Base-by-base conservation (phyloP, 2,113 vertebrate genomes). In the Zapornia atra region DNA sequence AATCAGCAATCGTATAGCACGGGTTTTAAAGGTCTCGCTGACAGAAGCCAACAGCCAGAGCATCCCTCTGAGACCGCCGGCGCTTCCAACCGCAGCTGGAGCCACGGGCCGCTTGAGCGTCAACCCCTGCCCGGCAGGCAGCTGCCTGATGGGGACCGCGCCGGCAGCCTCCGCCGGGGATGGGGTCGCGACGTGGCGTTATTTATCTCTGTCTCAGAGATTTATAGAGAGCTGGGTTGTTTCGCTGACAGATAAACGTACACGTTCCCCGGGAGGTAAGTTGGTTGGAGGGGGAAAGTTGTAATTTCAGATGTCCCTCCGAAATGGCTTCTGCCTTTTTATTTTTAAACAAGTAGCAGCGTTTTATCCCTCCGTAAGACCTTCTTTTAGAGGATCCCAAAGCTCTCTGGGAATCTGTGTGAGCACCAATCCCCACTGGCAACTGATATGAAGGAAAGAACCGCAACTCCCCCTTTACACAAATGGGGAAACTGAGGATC, bases 1-100 rank as follows among this genome's bases (percentile, higher is more conserved):
- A 96, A 96, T 94, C 60, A 86, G 88, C 12, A 28, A 38, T 34
- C 4, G 3, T 9, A 59, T 1, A 17, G 90, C 31, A 6, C 70
- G 59, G 95, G 36, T 87, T 91, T 88, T 46, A 76, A 93, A 96
- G 94, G 94, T 85, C 93, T 92, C 15, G 31, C 84, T 90, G 93
- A 42, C 91, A 91, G 94, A 78, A 92, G 91, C 93, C 91, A 73
- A 75, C 48, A 87, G 90, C 73, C 85, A 66, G 87, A 96, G 94
- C 90, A 92, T 95, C 96, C 94, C 94, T 82, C 75, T 9, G 93
- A 92, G 93, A 94, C 90, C 1, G 0, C 60, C 10, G 9, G 44
- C 0, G 68, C 88, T 92, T 28, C 83, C 26, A 80, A 36, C 36
- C 15, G 69, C 94, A 94, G 91, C 91, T 86, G 91, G 89, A 94